These are phyloP conservation scores for Zophobas atratus DNA, from an alignment of 1,140 invertebrate genomes.

Conservation along the genomic window DNA sequence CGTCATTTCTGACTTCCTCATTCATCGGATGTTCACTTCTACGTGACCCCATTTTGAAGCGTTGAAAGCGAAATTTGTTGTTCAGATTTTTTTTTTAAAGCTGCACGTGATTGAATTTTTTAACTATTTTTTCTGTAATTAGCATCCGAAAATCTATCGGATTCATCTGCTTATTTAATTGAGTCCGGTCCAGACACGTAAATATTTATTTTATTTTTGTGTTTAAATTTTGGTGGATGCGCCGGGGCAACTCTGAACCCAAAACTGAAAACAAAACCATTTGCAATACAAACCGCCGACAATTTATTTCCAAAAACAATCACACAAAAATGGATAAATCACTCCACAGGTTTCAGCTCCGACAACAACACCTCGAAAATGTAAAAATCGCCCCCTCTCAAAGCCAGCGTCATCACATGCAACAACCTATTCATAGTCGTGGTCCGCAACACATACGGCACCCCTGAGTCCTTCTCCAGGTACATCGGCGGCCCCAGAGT, in stretches of 20 bases:
- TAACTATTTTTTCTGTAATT: background rate
- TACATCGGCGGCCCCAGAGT: constrained; percentile 74
- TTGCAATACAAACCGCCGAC: too few species aligned
- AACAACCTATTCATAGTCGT: constrained; percentile 74
- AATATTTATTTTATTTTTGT: too few species aligned
- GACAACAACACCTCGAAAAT: constrained; percentile 62
- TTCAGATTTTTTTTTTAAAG: background rate
- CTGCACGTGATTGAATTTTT: background rate
- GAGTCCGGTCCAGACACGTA: too few species aligned
- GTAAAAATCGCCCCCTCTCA: constrained; percentile 65
- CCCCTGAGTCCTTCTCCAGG: constrained; percentile 70
- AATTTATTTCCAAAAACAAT: background rate
- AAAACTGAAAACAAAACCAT: too few species aligned
- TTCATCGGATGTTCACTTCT: background rate
- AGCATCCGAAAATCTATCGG: too few species aligned
- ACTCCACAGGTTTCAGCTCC: constrained; percentile 55
- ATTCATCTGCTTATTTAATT: too few species aligned
- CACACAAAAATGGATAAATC: background rate
- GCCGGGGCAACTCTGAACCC: too few species aligned
- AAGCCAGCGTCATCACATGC: constrained; percentile 66
- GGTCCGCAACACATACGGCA: constrained; percentile 73
- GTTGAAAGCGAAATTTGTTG: background rate
- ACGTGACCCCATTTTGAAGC: background rate
- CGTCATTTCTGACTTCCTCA: too few species aligned
- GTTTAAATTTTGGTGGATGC: too few species aligned